Evolutionary conservation across 1,140 invertebrate species (phyloP).

Genomic region (Euglossa dilemma): DNA sequence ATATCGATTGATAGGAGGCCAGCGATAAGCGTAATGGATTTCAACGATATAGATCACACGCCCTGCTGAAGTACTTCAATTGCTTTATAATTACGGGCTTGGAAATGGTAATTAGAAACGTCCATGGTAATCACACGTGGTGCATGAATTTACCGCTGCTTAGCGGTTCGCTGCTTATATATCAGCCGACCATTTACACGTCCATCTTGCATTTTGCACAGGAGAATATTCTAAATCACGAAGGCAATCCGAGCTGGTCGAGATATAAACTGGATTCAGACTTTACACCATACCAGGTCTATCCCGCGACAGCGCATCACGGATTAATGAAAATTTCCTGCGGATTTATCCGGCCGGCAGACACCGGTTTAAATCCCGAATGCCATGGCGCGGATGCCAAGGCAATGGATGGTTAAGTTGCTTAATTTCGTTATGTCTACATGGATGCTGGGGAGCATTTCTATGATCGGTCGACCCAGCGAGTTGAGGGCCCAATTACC

Average conservation of each 20-base stretch:
- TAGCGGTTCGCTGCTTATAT: not conserved
- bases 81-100: not conserved
- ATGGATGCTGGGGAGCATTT: slow-evolving; percentile 16
- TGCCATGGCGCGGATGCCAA: not conserved
- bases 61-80: not conserved
- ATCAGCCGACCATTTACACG: not conserved
- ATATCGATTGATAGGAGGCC: not conserved
- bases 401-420: not conserved
- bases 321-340: slow-evolving; percentile 38
- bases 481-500: slow-evolving; percentile 20
- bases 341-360: not conserved
- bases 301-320: not conserved
- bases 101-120: slow-evolving; percentile 7
- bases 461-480: slow-evolving; percentile 12
- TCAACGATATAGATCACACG: not conserved
- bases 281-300: not conserved
- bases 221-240: not conserved
- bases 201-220: not conserved
- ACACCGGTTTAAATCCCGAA: not conserved
- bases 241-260: not conserved
- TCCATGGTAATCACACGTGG: not conserved
- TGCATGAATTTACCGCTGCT: not conserved
- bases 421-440: slow-evolving; percentile 24
- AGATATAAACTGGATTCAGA: not conserved
- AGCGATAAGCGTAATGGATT: not conserved